phyloP scores from a whole-genome alignment of 1,140 invertebrate species.

The Caenorhabditis brenneri region DNA sequence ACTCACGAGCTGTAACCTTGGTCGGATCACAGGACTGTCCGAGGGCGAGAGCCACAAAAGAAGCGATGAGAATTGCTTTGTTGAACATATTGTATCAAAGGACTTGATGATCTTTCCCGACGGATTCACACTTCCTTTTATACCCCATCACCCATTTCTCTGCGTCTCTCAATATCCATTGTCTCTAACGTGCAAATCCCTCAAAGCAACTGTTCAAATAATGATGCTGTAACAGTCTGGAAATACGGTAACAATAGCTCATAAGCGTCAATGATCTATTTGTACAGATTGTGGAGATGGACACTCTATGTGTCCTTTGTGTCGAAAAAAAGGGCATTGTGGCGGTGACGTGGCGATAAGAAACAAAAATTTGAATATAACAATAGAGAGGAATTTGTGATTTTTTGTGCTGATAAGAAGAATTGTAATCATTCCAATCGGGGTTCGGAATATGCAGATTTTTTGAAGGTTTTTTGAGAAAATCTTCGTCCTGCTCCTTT shows the following conservation, averaged over 20 bases:
- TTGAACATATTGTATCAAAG: not conserved
- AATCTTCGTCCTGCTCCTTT: no score
- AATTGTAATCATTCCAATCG: no score
- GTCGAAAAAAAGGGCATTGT: no score
- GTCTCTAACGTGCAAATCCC: not conserved
- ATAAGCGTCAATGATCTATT: not conserved
- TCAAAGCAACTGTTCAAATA: not conserved
- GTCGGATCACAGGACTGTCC: not conserved
- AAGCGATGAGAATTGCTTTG: not conserved
- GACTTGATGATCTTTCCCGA: not conserved
- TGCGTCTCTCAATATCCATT: not conserved
- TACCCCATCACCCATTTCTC: not conserved
- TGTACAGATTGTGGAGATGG: not conserved
- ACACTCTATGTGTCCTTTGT: not conserved
- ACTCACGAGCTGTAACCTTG: not conserved
- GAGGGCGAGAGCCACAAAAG: not conserved
- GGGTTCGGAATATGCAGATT: no score
- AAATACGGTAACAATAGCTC: not conserved
- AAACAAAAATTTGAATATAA: no score
- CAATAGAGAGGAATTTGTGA: no score
- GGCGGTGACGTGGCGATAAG: no score
- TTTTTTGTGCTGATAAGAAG: no score
- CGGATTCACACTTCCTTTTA: not conserved
- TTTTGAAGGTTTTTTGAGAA: no score
- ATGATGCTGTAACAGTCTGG: not conserved